Evolutionary conservation across 1,140 invertebrate genomes (phyloP).

Genomic region (Euura saliciscinereae): DNA sequence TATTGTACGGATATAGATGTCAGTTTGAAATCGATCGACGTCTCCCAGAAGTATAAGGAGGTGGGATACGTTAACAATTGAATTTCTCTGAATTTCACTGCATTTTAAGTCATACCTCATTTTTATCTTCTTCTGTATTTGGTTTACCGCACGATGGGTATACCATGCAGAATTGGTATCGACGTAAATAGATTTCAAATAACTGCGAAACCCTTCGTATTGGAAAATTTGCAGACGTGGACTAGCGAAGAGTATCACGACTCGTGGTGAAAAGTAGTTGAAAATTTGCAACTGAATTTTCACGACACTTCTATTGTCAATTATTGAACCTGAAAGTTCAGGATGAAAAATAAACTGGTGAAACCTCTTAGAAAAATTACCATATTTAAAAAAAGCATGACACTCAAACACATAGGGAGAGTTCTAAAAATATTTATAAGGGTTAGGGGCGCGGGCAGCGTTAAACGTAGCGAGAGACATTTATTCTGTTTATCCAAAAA

Average conservation of each 20-base stretch:
- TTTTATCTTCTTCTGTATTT: not conserved
- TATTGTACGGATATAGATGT: too few species aligned
- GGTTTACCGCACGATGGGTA: not conserved
- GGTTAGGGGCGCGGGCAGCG: not conserved
- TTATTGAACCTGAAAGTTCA: too few species aligned
- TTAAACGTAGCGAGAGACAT: slow-evolving; percentile 5
- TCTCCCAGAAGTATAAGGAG: not conserved
- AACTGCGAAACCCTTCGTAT: not conserved
- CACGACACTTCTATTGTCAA: too few species aligned
- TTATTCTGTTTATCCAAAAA: slow-evolving; percentile 6
- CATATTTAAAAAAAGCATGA: too few species aligned
- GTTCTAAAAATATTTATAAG: not conserved
- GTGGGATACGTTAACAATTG: not conserved
- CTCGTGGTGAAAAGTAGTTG: too few species aligned
- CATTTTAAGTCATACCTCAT: not conserved
- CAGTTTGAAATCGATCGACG: not conserved
- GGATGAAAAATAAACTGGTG: too few species aligned
- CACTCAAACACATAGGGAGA: too few species aligned
- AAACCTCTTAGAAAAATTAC: too few species aligned
- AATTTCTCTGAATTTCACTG: not conserved
- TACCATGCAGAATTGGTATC: not conserved
- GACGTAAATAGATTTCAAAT: not conserved
- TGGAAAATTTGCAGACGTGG: too few species aligned
- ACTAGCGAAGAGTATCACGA: too few species aligned
- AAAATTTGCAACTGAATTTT: too few species aligned